A percentile compares a stretch with the other conserved stretches of the same genome.
Conservation (phyloP, 2,888 invertebrate species). For the Metallyticus violacea region DNA sequence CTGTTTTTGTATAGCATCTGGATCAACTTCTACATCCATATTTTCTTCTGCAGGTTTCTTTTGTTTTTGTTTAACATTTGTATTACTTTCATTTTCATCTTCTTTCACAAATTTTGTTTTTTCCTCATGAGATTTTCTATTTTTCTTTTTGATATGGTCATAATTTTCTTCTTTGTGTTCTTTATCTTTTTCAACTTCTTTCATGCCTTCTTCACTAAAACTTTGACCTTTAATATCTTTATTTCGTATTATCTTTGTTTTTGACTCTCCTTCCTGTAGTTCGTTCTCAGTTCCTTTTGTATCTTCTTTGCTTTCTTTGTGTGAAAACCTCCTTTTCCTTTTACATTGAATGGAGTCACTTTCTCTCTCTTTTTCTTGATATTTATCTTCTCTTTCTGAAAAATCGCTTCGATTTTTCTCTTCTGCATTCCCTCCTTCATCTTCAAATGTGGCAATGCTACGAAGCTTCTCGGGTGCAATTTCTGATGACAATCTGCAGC, state of each 20-base stretch:
- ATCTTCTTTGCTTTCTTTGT: neutral
- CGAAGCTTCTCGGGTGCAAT: slow-evolving; percentile 68
- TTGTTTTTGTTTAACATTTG: neutral
- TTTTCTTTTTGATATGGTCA: neutral
- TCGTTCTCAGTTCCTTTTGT: slow-evolving; percentile 3
- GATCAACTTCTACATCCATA: neutral
- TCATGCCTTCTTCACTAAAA: neutral
- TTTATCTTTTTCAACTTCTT: neutral
- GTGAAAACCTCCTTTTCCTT: slow-evolving; percentile 1
- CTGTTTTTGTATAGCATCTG: neutral
- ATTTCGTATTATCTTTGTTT: neutral
- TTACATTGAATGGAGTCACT: slow-evolving; percentile 6
- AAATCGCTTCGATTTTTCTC: neutral
- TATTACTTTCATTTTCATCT: neutral
- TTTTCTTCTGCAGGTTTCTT: neutral
- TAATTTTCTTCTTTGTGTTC: neutral
- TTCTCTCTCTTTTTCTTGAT: neutral
- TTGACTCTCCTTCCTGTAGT: neutral
- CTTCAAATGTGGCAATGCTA: slow-evolving; percentile 68
- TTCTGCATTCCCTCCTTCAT: neutral
- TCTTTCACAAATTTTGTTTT: neutral
- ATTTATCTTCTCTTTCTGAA: neutral
- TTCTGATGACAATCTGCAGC: slow-evolving; percentile 66
- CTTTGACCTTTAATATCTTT: neutral
- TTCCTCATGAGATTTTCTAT: neutral